A percentile compares a stretch with the other conserved stretches of the same genome.
These are phyloP conservation scores for Heterodera carotae DNA, from an alignment of 1,140 invertebrate species.

Conservation along the genomic window DNA sequence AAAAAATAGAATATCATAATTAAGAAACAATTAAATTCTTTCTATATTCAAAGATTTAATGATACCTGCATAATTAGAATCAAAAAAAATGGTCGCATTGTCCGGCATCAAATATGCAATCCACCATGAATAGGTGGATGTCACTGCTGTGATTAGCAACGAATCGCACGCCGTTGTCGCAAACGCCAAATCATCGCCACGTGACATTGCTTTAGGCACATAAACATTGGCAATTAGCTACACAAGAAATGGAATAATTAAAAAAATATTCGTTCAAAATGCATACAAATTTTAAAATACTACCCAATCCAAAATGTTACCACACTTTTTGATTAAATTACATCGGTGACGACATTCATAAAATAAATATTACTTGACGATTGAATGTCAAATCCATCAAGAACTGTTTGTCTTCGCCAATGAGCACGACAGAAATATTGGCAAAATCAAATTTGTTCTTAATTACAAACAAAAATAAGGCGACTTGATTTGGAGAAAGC, in stretches of 20 bases:
- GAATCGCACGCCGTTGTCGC: slow-evolving; percentile 32
- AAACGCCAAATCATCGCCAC: slow-evolving; percentile 36
- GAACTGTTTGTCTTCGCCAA: slow-evolving; percentile 14
- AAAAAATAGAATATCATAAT: too few species aligned
- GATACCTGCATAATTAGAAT: too few species aligned
- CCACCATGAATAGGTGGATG: slow-evolving; percentile 45
- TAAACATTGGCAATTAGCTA: slow-evolving; percentile 4
- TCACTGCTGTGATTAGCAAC: slow-evolving; percentile 28
- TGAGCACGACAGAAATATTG: slow-evolving; percentile 7
- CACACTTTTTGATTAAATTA: too few species aligned
- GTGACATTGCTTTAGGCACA: slow-evolving; percentile 24
- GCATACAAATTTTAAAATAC: too few species aligned
- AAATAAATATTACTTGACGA: neutral
- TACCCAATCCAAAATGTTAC: too few species aligned
- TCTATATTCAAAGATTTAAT: too few species aligned
- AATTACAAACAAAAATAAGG: neutral
- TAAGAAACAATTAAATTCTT: too few species aligned
- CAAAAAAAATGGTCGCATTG: neutral
- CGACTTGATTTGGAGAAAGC: too few species aligned
- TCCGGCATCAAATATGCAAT: slow-evolving; percentile 35
- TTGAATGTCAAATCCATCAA: slow-evolving; percentile 11
- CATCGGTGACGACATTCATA: too few species aligned
- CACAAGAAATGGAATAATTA: slow-evolving; percentile 4
- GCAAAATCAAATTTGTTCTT: neutral
- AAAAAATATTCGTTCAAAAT: neutral